These are phyloP conservation scores for Arremon aurantiirostris DNA, from an alignment of 2,797 vertebrate species.

Conservation along the genomic window DNA sequence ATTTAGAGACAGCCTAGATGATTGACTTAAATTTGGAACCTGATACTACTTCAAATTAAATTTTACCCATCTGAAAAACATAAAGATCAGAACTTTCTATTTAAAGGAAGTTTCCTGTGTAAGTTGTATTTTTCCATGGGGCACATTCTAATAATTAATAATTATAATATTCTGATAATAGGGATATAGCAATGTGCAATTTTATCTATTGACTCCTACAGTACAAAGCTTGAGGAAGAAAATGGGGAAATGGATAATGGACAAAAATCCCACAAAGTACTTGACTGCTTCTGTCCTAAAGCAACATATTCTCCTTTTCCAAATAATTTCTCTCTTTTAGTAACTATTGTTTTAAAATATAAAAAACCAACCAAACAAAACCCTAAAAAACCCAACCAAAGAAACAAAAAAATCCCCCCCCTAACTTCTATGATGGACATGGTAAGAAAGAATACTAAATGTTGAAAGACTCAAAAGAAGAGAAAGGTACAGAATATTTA, in stretches of 20 bases:
- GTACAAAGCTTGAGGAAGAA: neutral
- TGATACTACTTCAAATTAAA: neutral
- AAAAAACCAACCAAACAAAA: neutral
- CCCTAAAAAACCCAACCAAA: rapidly evolving
- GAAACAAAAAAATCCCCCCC: neutral
- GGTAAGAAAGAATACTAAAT: neutral
- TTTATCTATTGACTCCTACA: neutral
- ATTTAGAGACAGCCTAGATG: neutral
- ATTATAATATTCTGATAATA: neutral
- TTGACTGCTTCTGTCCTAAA: neutral
- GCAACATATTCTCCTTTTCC: neutral
- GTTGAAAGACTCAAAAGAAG: neutral
- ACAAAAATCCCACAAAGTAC: neutral
- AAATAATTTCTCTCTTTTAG: neutral
- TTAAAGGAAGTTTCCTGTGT: neutral
- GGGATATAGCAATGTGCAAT: neutral
- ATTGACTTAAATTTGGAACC: neutral
- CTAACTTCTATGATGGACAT: neutral
- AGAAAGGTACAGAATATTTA: neutral
- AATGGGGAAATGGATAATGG: neutral
- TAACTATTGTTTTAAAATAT: neutral
- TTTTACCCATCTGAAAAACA: neutral
- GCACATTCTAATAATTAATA: neutral
- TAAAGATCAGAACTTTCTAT: neutral
- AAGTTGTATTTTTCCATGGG: neutral